Evolutionary conservation across 2,113 vertebrate species (phyloP).

Genomic region (Leuciscus idus): DNA sequence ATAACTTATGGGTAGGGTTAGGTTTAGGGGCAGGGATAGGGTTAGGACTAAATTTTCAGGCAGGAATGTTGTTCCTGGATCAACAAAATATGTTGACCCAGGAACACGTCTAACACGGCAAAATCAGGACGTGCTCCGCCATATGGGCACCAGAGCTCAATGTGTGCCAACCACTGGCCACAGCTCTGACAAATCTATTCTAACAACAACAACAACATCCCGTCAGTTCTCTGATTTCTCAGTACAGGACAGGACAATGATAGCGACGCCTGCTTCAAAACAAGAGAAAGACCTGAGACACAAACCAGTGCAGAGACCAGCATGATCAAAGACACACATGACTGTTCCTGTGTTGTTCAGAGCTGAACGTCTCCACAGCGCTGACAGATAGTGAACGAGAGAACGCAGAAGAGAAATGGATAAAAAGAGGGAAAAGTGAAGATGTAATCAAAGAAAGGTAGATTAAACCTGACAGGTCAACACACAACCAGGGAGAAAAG

Average conservation of each 20-base stretch:
- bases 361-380: constrained; percentile 63
- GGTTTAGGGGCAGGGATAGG: too few species aligned
- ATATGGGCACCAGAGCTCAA: not conserved
- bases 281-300: constrained; percentile 10
- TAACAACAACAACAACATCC: not conserved
- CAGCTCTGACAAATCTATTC: not conserved
- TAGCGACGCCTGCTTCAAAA: not conserved
- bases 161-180: not conserved
- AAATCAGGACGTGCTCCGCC: not conserved
- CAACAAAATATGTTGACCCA: too few species aligned
- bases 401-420: constrained; percentile 38
- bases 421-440: constrained; percentile 54
- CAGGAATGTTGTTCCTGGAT: too few species aligned
- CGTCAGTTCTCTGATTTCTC: not conserved
- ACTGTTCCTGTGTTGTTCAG: not conserved
- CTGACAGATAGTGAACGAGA: constrained; percentile 65
- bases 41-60: too few species aligned
- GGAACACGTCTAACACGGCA: too few species aligned
- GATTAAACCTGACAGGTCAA: constrained; percentile 70
- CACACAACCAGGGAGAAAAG: not conserved
- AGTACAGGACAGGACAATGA: not conserved
- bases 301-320: constrained; percentile 11
- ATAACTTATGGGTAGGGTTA: too few species aligned
- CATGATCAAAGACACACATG: constrained; percentile 24
- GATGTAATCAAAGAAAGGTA: constrained; percentile 71